phyloP scores from a whole-genome alignment of 2,113 vertebrate species.

The Leptobrachium leishanense region DNA sequence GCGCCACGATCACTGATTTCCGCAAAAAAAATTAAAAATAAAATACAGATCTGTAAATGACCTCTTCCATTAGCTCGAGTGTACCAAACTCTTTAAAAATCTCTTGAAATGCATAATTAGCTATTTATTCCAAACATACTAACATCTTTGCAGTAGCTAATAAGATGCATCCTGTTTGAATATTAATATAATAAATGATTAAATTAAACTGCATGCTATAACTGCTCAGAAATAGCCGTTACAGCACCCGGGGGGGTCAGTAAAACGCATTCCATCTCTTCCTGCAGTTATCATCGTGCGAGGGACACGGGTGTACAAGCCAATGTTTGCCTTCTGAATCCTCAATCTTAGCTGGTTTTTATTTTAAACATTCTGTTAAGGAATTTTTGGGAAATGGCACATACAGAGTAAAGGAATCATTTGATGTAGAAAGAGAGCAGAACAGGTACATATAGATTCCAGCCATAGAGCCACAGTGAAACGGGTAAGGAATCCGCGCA shows the following conservation, averaged over 20 bases:
- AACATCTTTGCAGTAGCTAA: conserved; percentile 83
- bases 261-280: conserved; percentile 78
- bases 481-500: too few species aligned
- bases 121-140: conserved; percentile 81
- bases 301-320: conserved; percentile 73
- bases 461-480: too few species aligned
- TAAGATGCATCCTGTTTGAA: conserved; percentile 85
- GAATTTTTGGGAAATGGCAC: too few species aligned
- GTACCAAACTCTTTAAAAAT: conserved; percentile 76
- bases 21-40: conserved; percentile 55
- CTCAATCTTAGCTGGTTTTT: background rate
- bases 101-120: conserved; percentile 82
- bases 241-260: conserved; percentile 79
- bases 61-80: conserved; percentile 75
- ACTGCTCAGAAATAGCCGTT: conserved; percentile 83
- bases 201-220: conserved; percentile 87
- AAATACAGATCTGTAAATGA: conserved; percentile 70
- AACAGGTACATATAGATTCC: too few species aligned
- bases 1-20: conserved; percentile 67
- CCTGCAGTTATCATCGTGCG: conserved; percentile 76
- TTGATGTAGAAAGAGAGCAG: too few species aligned
- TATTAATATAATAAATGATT: conserved; percentile 89
- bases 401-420: too few species aligned
- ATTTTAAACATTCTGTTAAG: too few species aligned
- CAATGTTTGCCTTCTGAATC: conserved; percentile 77